Evolutionary conservation across 2,888 invertebrate genomes (phyloP).

Genomic region (Liposcelis brunnea): DNA sequence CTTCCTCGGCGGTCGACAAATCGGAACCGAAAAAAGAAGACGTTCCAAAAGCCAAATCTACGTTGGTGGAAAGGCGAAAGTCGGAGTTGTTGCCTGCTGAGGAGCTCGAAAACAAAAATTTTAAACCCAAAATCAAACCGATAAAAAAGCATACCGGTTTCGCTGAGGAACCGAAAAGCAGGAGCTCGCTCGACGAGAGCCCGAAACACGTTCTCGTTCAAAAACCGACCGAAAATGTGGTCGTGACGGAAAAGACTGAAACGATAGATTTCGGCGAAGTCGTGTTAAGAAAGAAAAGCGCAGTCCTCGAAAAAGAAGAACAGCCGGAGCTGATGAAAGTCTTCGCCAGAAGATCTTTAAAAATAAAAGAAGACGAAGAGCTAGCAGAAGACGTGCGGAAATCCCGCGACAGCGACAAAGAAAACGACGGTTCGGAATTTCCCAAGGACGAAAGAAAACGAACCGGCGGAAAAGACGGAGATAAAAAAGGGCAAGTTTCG

Average conservation of each 20-base stretch:
- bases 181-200: too few species aligned
- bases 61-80: slow-evolving; percentile 19
- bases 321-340: slow-evolving; percentile 69
- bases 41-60: slow-evolving; percentile 26
- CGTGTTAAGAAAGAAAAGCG: slow-evolving; percentile 37
- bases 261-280: slow-evolving; percentile 28
- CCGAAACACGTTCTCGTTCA: too few species aligned
- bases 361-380: slow-evolving; percentile 53
- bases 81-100: not conserved
- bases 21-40: not conserved
- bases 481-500: slow-evolving; percentile 23
- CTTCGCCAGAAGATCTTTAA: slow-evolving; percentile 61
- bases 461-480: too few species aligned
- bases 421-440: slow-evolving; percentile 37
- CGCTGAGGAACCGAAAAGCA: not conserved
- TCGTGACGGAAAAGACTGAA: slow-evolving; percentile 6
- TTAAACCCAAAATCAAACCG: not conserved
- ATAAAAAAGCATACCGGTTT: not conserved
- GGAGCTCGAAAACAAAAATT: not conserved
- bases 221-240: slow-evolving; percentile 3
- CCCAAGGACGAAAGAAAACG: slow-evolving; percentile 27
- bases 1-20: slow-evolving; percentile 37
- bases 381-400: slow-evolving; percentile 39
- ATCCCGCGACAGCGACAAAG: slow-evolving; percentile 54
- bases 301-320: slow-evolving; percentile 38